A percentile compares a stretch with the other conserved stretches of the same genome.
Evolutionary conservation across 2,888 invertebrate species (phyloP).

Genomic region (Drosophila kambysellisi): DNA sequence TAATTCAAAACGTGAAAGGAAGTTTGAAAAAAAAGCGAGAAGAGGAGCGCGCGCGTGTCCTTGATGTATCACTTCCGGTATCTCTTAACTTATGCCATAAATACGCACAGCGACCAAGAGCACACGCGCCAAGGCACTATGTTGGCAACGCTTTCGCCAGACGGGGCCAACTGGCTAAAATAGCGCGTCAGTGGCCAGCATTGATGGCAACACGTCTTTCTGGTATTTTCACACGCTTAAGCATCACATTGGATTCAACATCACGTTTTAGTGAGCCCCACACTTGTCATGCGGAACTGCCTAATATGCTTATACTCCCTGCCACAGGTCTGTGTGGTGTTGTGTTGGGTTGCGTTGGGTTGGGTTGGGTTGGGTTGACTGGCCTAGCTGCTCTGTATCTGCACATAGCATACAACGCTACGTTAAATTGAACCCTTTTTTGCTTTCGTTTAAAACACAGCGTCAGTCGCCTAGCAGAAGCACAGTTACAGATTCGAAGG

Average conservation of each 20-base stretch:
- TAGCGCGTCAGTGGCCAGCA: constrained; percentile 55
- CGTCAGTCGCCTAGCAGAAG: constrained; percentile 10
- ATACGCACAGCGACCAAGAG: constrained; percentile 66
- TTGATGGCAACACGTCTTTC: constrained; percentile 82
- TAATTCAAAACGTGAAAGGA: constrained; percentile 69
- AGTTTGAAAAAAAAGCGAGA: constrained; percentile 32
- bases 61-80: constrained; percentile 81
- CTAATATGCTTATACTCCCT: constrained; percentile 72
- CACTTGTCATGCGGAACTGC: constrained; percentile 47
- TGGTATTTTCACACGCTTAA: constrained; percentile 85
- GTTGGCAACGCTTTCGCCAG: constrained; percentile 24
- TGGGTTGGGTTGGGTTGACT: background rate
- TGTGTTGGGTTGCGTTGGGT: constrained; percentile 4
- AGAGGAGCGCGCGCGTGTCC: constrained; percentile 56
- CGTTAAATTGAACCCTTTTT: constrained; percentile 69
- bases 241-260: constrained; percentile 85
- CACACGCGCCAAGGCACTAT: constrained; percentile 64
- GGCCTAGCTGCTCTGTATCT: constrained; percentile 5
- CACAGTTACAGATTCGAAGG: constrained; percentile 13
- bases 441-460: constrained; percentile 29
- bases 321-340: constrained; percentile 1
- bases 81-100: constrained; percentile 80
- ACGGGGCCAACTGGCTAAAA: constrained; percentile 42
- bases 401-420: constrained; percentile 32
- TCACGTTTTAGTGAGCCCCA: constrained; percentile 81